phyloP scores from a whole-genome alignment of 2,797 vertebrate species.

The Basileuterus tristriatus region DNA sequence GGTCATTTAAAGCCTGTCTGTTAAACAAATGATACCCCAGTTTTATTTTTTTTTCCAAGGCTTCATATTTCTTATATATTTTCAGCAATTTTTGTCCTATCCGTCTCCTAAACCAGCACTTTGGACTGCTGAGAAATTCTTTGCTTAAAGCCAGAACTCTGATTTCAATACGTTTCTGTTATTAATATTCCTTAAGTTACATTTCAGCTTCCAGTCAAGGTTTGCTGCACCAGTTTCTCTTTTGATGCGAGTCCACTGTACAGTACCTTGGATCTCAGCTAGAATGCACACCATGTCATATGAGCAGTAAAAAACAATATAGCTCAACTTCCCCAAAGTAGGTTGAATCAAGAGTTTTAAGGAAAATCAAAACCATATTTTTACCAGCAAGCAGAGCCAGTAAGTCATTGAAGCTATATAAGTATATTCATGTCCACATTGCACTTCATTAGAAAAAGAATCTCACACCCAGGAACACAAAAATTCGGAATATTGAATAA shows the following conservation, averaged over 20 bases:
- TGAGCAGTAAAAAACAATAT: conserved; percentile 49
- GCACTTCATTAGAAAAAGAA: conserved; percentile 46
- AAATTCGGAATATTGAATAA: neutral
- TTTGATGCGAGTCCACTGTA: conserved; percentile 10
- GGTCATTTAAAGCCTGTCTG: conserved; percentile 35
- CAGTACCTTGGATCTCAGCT: conserved; percentile 30
- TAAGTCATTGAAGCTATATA: conserved; percentile 54
- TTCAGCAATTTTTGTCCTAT: conserved; percentile 31
- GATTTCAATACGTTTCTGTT: conserved; percentile 51
- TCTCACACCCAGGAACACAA: neutral
- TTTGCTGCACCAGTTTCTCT: conserved; percentile 33
- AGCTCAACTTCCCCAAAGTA: conserved; percentile 58
- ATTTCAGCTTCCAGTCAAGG: conserved; percentile 34
- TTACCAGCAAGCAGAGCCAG: conserved; percentile 61
- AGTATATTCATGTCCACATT: conserved; percentile 20
- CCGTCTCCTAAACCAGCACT: neutral
- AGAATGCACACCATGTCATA: conserved; percentile 37
- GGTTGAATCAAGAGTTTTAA: conserved; percentile 65
- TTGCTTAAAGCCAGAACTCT: conserved; percentile 44
- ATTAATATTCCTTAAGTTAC: conserved; percentile 55
- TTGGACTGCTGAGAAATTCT: neutral
- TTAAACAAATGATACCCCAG: conserved; percentile 28
- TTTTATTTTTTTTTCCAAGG: neutral
- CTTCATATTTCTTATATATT: conserved; percentile 13
- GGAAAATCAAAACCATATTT: conserved; percentile 73